Evolutionary conservation across 2,113 vertebrate genomes (phyloP).

Genomic region (Caranx melampygus): DNA sequence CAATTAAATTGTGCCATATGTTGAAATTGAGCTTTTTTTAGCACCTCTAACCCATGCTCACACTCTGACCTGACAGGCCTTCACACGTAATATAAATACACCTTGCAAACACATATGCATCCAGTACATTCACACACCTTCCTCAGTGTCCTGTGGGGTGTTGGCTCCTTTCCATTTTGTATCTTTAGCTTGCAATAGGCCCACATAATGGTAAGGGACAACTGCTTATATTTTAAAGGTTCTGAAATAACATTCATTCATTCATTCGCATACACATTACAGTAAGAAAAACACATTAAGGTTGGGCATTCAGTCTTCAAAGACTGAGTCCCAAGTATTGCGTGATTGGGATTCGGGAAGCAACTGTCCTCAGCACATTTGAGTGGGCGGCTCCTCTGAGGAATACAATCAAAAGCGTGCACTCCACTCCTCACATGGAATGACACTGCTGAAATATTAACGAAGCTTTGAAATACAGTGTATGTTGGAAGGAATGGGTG

Average conservation of each 20-base stretch:
- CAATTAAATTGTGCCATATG: neutral
- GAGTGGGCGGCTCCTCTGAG: constrained; percentile 23
- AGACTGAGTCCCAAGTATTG: neutral
- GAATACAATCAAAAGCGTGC: constrained; percentile 32
- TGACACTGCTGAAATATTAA: constrained; percentile 63
- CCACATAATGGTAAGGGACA: no score
- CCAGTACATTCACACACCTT: constrained; percentile 4
- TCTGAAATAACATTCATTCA: neutral
- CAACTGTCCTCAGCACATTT: constrained; percentile 17
- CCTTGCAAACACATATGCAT: constrained; percentile 4
- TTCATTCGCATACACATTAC: neutral
- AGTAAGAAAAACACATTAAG: neutral
- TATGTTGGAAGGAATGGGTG: constrained; percentile 1
- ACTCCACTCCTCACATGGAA: constrained; percentile 32
- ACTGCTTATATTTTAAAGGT: no score
- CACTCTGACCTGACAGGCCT: constrained; percentile 36
- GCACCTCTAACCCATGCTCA: constrained; percentile 41
- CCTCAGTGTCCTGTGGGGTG: constrained; percentile 43
- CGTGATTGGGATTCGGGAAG: constrained; percentile 5
- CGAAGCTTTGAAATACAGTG: constrained; percentile 27
- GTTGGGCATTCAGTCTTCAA: neutral
- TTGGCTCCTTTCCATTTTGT: neutral
- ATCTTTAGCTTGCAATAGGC: no score
- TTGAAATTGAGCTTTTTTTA: neutral
- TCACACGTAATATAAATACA: constrained; percentile 39